Percentiles rank a stretch among this genome's conserved stretches.
Conservation (phyloP, 2,888 invertebrate genomes). For the Linnaemya tessellans region DNA sequence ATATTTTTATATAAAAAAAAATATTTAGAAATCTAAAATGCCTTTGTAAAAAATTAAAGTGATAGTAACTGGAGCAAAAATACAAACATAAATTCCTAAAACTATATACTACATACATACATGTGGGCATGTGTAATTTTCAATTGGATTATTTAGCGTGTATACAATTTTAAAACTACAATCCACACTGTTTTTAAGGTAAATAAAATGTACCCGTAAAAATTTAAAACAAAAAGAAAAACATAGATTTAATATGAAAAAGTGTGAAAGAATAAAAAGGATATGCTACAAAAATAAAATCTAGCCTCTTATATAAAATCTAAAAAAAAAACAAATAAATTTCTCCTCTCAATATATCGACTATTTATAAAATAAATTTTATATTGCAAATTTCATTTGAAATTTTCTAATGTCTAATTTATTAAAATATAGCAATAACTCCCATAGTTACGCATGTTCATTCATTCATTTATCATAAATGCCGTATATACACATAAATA, state of each 20-base stretch:
- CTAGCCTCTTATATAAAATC: no score
- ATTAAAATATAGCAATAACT: no score
- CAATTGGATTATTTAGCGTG: neutral
- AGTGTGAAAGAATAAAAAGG: neutral
- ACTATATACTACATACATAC: no score
- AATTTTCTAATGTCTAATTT: no score
- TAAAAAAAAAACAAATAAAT: no score
- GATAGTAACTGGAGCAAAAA: neutral
- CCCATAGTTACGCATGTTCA: no score
- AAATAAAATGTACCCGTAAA: neutral
- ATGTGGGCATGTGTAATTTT: neutral
- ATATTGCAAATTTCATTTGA: no score
- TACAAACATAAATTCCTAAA: no score
- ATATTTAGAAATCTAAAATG: neutral
- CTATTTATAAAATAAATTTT: no score
- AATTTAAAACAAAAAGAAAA: neutral
- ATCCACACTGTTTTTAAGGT: constrained; percentile 23
- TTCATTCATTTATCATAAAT: no score
- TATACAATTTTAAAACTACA: neutral
- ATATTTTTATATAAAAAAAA: neutral
- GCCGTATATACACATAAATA: no score
- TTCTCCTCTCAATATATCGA: no score
- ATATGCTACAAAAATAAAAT: neutral
- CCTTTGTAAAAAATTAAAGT: neutral
- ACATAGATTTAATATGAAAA: neutral